Conservation (phyloP, 1,140 invertebrate species). For the Himalopsyche phryganea region DNA sequence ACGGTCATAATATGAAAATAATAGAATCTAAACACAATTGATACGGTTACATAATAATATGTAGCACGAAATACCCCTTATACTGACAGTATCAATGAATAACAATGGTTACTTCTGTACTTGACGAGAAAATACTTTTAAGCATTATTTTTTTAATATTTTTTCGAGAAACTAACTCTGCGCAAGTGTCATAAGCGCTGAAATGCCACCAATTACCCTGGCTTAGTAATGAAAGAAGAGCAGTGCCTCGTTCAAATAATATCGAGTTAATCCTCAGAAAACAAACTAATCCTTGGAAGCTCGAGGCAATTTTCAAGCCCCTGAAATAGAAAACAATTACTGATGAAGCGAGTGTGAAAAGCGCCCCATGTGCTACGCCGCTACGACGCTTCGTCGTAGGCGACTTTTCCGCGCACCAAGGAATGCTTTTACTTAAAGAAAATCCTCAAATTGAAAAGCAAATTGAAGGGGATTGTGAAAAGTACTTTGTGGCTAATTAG, state of each 20-base stretch:
- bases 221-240: conserved; percentile 6
- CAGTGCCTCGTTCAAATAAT: conserved; percentile 23
- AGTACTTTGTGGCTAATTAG: too few species aligned
- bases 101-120: too few species aligned
- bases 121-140: too few species aligned
- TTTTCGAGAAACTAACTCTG: too few species aligned
- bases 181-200: not conserved
- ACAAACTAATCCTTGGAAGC: conserved; percentile 22
- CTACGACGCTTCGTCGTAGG: not conserved
- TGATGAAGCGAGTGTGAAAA: conserved; percentile 14
- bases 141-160: too few species aligned
- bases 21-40: too few species aligned
- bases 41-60: too few species aligned
- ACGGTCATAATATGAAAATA: too few species aligned
- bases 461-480: too few species aligned
- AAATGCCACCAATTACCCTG: conserved; percentile 13
- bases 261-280: conserved; percentile 30
- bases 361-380: not conserved
- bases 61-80: too few species aligned
- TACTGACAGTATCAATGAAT: too few species aligned
- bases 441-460: too few species aligned
- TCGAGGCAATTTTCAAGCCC: conserved; percentile 16
- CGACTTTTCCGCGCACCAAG: not conserved
- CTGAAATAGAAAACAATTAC: conserved; percentile 32
- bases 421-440: conserved; percentile 17